Evolutionary conservation across 2,797 vertebrate species (phyloP).

Genomic region (Paedocypris micromegethes): DNA sequence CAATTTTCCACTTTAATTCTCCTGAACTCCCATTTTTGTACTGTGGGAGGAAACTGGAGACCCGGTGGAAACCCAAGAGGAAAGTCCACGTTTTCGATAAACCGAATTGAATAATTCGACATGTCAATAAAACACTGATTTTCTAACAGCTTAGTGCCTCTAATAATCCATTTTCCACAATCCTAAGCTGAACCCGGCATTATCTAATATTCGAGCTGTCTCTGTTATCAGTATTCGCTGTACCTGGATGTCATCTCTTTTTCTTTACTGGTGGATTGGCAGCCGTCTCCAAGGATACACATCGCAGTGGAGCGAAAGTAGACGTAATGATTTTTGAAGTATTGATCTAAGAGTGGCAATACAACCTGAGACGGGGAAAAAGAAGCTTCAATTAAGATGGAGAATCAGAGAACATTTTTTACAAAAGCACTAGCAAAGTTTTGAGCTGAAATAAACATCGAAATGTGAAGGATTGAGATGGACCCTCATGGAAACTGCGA

Average conservation of each 20-base stretch:
- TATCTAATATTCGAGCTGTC: background rate
- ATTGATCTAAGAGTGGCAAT: conserved; percentile 88
- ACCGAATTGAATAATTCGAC: too few relatives aligned
- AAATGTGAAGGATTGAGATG: conserved; percentile 13
- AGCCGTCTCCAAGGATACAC: conserved; percentile 70
- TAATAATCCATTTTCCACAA: too few relatives aligned
- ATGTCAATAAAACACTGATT: too few relatives aligned
- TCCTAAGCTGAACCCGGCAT: too few relatives aligned
- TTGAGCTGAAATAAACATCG: background rate
- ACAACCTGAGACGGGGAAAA: conserved; percentile 70
- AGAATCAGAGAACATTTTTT: conserved; percentile 21
- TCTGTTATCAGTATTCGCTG: background rate
- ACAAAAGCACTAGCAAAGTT: background rate
- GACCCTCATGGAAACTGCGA: conserved; percentile 6
- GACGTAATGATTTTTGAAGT: conserved; percentile 82
- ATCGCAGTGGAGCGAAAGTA: conserved; percentile 83
- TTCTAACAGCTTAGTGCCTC: too few relatives aligned
- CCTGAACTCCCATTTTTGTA: too few relatives aligned
- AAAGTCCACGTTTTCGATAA: too few relatives aligned
- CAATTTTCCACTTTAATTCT: too few relatives aligned
- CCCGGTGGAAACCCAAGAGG: too few relatives aligned
- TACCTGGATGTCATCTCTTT: conserved; percentile 93
- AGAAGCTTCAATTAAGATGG: background rate
- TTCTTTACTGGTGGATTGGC: conserved; percentile 85
- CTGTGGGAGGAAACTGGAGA: too few relatives aligned